A percentile compares a stretch with the other conserved stretches of the same genome.
Evolutionary conservation across 1,140 invertebrate genomes (phyloP).

Genomic region (Bombus soroeensis): DNA sequence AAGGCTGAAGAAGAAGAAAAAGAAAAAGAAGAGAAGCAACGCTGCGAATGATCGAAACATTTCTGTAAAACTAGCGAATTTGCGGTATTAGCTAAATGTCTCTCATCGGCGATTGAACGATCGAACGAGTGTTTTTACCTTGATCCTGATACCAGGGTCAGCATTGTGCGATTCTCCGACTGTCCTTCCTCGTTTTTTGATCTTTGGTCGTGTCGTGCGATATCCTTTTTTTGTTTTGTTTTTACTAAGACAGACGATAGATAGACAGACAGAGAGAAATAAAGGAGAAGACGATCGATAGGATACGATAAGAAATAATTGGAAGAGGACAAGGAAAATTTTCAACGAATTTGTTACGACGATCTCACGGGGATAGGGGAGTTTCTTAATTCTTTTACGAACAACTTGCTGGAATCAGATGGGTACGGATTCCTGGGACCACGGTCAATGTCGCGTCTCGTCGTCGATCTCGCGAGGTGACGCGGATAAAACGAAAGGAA

Average conservation of each 20-base stretch:
- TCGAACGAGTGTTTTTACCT: neutral
- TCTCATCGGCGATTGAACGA: neutral
- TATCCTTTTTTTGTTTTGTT: too few species aligned
- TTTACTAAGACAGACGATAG: too few species aligned
- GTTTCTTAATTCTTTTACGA: slow-evolving; percentile 35
- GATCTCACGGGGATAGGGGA: too few species aligned
- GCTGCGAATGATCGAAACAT: neutral
- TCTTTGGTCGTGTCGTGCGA: too few species aligned
- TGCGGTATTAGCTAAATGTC: neutral
- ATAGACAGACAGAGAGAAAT: too few species aligned
- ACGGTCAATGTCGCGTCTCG: neutral
- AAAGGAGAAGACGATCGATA: too few species aligned
- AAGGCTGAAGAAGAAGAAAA: neutral
- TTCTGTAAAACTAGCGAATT: neutral
- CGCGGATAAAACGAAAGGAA: neutral
- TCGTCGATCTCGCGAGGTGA: neutral
- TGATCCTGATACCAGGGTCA: too few species aligned
- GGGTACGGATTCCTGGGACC: neutral
- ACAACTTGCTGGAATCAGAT: neutral
- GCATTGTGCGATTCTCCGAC: too few species aligned
- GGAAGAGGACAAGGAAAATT: too few species aligned
- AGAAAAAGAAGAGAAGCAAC: neutral
- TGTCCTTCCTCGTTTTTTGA: too few species aligned
- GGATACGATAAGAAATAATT: too few species aligned
- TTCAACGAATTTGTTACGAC: too few species aligned